Evolutionary conservation across 2,797 vertebrate genomes (phyloP), one percentile per base, ranked within the genome.

Genomic region (Miichthys miiuy): DNA sequence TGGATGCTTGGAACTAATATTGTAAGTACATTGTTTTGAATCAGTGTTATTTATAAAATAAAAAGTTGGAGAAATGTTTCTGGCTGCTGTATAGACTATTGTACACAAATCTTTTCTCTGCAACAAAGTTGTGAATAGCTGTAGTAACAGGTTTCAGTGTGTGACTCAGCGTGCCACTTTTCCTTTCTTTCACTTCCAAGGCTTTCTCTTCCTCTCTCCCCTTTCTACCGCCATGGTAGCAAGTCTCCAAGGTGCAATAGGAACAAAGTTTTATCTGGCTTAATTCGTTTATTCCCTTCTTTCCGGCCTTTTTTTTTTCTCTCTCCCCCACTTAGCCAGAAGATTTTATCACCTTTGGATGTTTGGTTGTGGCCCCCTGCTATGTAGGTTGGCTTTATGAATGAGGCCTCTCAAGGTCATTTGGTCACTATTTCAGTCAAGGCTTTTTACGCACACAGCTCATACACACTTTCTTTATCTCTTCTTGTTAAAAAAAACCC

Each of bases 231-330:
- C 76, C 62, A 55, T 82, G 63, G 74, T 78, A 74, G 78, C 57
- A 63, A 57, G 83, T 88, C 91, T 91, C 91, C 66, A 80, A 89
- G 89, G 92, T 85, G 83, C 88, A 85, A 81, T 85, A 77, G 75
- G 85, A 89, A 85, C 86, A 60, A 80, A 75, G 77, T 84, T 94
- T 94, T 94, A 93, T 93, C 87, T 72, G 80, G 76, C 79, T 82
- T 93, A 91, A 94, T 94, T 92, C 4, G 48, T 92, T 92, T 92
- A 90, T 93, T 94, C 80, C 72, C 90, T 80, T 92, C 82, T 89
- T 86, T 89, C 79, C 51, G n/a, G 63, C 12, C 68, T 47, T 62
- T 42, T 67, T 56, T 34, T 7, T 2, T 2, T 5, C n/a, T 25
- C 30, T 55, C 62, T 55, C 75, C 64, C 55, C 41, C 30, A 18